Conservation (phyloP, 2,888 invertebrate genomes). For the Aphodius sticticus region DNA sequence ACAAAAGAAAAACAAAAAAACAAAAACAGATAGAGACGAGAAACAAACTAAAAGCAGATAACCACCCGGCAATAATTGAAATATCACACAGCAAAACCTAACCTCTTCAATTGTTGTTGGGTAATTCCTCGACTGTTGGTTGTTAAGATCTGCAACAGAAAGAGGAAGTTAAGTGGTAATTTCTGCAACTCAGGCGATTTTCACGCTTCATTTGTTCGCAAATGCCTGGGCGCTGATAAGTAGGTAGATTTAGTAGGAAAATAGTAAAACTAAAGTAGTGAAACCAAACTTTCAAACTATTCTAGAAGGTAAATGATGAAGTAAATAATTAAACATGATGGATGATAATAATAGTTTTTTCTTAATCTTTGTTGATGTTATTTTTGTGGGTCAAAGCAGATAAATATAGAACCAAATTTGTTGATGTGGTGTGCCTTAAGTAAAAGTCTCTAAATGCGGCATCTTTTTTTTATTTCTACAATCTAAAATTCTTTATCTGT, state of each 20-base stretch:
- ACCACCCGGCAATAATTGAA: background rate
- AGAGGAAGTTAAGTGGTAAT: background rate
- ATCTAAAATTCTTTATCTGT: too few relatives aligned
- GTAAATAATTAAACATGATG: too few relatives aligned
- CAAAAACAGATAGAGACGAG: background rate
- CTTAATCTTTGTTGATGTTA: too few relatives aligned
- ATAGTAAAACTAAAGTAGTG: background rate
- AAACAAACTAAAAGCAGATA: background rate
- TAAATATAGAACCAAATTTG: too few relatives aligned
- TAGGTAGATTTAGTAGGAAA: background rate
- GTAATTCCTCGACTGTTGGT: background rate
- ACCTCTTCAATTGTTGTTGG: background rate
- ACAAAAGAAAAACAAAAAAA: background rate
- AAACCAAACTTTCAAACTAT: background rate
- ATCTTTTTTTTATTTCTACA: too few relatives aligned
- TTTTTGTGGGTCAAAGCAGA: too few relatives aligned
- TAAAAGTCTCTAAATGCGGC: too few relatives aligned
- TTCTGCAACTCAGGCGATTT: background rate
- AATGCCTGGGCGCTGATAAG: background rate
- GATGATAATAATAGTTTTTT: too few relatives aligned
- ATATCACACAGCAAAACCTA: background rate
- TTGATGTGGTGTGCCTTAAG: too few relatives aligned
- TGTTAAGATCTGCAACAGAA: background rate
- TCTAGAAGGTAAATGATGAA: background rate
- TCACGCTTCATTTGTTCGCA: background rate